Conservation (phyloP, 2,113 vertebrate genomes). For the Smithornis capensis region DNA sequence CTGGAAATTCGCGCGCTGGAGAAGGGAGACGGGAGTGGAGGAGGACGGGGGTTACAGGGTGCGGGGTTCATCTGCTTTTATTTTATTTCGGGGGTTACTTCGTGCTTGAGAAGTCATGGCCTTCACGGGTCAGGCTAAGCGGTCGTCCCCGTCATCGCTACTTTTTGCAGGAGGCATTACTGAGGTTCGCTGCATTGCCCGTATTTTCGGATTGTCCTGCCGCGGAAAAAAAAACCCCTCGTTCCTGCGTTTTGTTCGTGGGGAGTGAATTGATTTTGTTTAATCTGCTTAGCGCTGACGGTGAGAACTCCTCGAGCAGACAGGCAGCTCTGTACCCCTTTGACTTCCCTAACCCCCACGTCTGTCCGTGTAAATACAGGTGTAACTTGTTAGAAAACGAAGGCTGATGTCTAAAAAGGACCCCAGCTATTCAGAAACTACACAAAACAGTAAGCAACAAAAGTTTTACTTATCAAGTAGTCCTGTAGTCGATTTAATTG, state of each 20-base stretch:
- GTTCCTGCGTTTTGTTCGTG: fast-evolving
- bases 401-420: background rate
- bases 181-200: fast-evolving
- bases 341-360: fast-evolving
- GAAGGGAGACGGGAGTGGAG: fast-evolving
- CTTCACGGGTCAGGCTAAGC: fast-evolving
- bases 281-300: fast-evolving
- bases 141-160: fast-evolving
- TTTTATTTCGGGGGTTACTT: background rate
- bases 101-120: fast-evolving
- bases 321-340: fast-evolving
- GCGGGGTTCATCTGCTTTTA: fast-evolving
- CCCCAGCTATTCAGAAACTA: background rate
- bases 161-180: fast-evolving
- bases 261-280: background rate
- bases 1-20: background rate
- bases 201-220: fast-evolving
- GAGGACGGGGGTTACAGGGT: background rate
- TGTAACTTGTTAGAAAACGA: background rate
- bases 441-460: fast-evolving
- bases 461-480: fast-evolving
- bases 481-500: background rate
- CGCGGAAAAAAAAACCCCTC: fast-evolving
- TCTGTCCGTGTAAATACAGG: fast-evolving
- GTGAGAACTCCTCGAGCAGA: fast-evolving